Evolutionary conservation across 2,797 vertebrate genomes (phyloP), one percentile per base, ranked within the genome.

Genomic region (Paedocypris micromegethes): DNA sequence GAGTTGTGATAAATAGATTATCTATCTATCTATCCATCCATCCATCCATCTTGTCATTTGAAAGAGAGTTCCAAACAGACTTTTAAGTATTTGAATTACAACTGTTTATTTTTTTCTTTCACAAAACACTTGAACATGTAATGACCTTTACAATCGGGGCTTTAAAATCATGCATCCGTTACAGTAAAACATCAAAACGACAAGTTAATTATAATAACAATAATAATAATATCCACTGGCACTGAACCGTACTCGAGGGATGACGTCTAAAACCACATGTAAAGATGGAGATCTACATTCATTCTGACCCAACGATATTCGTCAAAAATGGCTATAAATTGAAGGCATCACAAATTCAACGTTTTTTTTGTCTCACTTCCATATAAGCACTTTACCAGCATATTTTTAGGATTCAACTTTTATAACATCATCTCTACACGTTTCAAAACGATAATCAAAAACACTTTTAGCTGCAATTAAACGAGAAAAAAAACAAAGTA

Each of bases 91-190:
- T 23, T 23, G 23, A 23, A 23, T 23, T 23, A 23, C 23, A 23
- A 23, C 23, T 23, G 23, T 23, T 23, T 23, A 23, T 23, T 23
- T 23, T 23, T 23, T 76, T 86, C 73, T 75, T 85, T 84, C 81
- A 84, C 83, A 80, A 83, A 88, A 87, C 74, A 75, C 83, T 85
- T 71, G 87, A 85, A 87, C 86, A 88, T 72, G 77, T 82, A 86
- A 85, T 88, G 74, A 85, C 81, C 83, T 89, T 85, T 88, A 89
- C 87, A 89, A 86, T 87, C 84, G 83, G 83, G 82, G 72, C 84
- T 85, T 78, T 78, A 76, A 85, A 85, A 86, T 86, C 89, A 90
- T 90, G 88, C 89, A 84, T 86, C 83, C 79, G 74, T 85, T 86
- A 88, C 85, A 86, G 81, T 82, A 86, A 81, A 84, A 81, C 57